These are phyloP conservation scores for Hemibagrus wyckioides DNA, from an alignment of 2,113 vertebrate genomes.

Conservation along the genomic window DNA sequence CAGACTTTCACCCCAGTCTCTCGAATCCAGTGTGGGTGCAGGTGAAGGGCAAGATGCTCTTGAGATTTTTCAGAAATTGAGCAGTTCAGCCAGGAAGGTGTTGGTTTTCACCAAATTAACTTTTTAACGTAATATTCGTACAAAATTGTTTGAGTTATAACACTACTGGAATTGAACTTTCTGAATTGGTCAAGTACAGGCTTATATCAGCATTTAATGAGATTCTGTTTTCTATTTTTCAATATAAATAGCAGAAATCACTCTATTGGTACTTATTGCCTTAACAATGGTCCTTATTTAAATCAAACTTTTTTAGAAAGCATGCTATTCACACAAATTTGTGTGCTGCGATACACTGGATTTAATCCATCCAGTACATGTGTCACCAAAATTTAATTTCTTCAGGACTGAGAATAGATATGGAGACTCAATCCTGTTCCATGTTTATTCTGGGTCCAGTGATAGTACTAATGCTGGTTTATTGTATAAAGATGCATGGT, in stretches of 20 bases:
- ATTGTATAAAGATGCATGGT: background rate
- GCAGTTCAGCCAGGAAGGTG: constrained; percentile 2
- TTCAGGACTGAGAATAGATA: constrained; percentile 29
- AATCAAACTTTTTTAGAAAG: constrained; percentile 11
- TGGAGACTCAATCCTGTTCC: constrained; percentile 32
- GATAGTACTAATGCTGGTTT: constrained; percentile 1
- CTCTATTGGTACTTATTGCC: background rate
- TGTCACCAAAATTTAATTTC: constrained; percentile 22
- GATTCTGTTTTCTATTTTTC: constrained; percentile 26
- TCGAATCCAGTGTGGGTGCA: constrained; percentile 15
- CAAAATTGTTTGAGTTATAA: too few relatives aligned
- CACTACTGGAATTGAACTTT: constrained; percentile 5
- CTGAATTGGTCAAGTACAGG: constrained; percentile 16
- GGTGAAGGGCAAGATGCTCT: background rate
- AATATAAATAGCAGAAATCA: background rate
- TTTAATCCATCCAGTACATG: constrained; percentile 16
- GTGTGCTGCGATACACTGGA: constrained; percentile 26
- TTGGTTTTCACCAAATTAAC: constrained; percentile 2
- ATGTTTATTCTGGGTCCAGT: constrained; percentile 33
- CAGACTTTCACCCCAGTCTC: constrained; percentile 4
- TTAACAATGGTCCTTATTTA: constrained; percentile 16
- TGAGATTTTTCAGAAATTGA: background rate
- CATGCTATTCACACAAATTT: constrained; percentile 22
- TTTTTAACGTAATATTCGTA: constrained; percentile 27
- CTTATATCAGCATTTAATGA: constrained; percentile 34